A percentile compares a stretch with the other conserved stretches of the same genome.
Evolutionary conservation across 30 jellyfish, hydroid and myxozoan genomes (phyloP).

Genomic region (Catostylus mosaicus): DNA sequence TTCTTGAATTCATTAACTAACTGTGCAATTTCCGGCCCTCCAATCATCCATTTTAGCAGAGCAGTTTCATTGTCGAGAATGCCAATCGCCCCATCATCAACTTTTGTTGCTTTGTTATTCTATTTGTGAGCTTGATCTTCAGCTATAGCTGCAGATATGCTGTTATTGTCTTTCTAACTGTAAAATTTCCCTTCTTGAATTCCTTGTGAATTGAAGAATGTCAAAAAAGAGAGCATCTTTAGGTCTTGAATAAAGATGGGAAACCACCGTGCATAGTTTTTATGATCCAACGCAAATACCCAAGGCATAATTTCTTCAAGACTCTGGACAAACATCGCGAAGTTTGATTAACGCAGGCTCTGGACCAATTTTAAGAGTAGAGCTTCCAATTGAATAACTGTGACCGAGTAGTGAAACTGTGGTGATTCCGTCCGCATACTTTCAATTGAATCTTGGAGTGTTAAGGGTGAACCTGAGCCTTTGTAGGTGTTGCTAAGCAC

Average conservation of each 20-base stretch:
- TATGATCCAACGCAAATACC: constrained; percentile 64
- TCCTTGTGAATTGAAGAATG: constrained; percentile 51
- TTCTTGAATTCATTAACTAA: not conserved
- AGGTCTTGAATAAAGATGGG: constrained; percentile 22
- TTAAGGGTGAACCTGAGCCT: constrained; percentile 30
- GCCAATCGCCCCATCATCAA: constrained; percentile 53
- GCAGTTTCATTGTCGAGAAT: constrained; percentile 24
- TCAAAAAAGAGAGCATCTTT: constrained; percentile 1
- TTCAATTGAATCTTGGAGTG: not conserved
- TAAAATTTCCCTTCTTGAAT: constrained; percentile 38
- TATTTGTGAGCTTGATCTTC: constrained; percentile 61
- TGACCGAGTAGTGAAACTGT: constrained; percentile 26
- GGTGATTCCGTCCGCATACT: constrained; percentile 26
- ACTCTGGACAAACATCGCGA: not conserved
- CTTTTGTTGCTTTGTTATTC: constrained; percentile 35
- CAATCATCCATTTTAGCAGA: constrained; percentile 44
- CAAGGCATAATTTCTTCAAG: constrained; percentile 23
- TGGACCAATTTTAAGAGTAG: constrained; percentile 7
- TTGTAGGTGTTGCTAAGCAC: not conserved
- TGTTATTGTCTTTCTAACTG: constrained; percentile 4
- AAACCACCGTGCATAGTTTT: constrained; percentile 60
- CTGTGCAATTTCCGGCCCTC: constrained; percentile 37
- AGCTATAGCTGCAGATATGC: constrained; percentile 27
- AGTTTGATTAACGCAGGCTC: constrained; percentile 41
- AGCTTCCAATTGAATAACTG: constrained; percentile 38